Evolutionary conservation across 2,888 invertebrate genomes (phyloP), one percentile per base, ranked within the genome.

Genomic region (Dermolepida albohirtum): DNA sequence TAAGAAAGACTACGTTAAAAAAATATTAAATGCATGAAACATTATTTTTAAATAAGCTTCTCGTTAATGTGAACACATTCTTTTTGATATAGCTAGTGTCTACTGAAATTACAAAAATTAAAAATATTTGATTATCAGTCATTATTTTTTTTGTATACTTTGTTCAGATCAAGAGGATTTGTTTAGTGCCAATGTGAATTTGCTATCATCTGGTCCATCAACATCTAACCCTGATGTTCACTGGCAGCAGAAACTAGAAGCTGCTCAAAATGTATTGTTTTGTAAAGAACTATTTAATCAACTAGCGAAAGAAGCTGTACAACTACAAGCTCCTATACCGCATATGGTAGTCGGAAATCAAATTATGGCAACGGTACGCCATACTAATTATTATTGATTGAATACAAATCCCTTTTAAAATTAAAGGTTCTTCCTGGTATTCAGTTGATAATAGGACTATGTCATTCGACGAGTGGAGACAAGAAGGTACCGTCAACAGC

Each of bases 311-410:
- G 98, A 98, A 82, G 97, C 98, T 0, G 96, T 97, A 5, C 96
- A 96, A 79, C 84, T 96, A 2, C 94, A 96, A 78, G 94, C 96
- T 0, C 92, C 94, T 0, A 96, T 97, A 79, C 97, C 97, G 0
- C 97, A 97, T 78, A 94, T 98, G 88, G 97, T 98, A 6, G 96
- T 97, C 44, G 97, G 97, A 52, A 97, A 97, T 84, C 96, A 97
- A 84, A 97, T 98, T 71, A 94, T 97, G 86, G 96, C 96, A 2
- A 96, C 97, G 17, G 93, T 96, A 81, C 83, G 83, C 51, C 1
- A 64, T 17, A 1, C 4, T 40, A n/a, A n/a, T 14, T 27, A 27
- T 29, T 5, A n/a, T 29, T 29, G 2, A 12, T 47, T 43, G 27
- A 67, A 44, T 41, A 7, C 44, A 22, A 64, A 64, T 8, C 14